A percentile compares a stretch with the other conserved stretches of the same genome.
phyloP scores from a whole-genome alignment of 37 sponge, comb jelly and placozoan species.

The Diacarnus erythraeanus region DNA sequence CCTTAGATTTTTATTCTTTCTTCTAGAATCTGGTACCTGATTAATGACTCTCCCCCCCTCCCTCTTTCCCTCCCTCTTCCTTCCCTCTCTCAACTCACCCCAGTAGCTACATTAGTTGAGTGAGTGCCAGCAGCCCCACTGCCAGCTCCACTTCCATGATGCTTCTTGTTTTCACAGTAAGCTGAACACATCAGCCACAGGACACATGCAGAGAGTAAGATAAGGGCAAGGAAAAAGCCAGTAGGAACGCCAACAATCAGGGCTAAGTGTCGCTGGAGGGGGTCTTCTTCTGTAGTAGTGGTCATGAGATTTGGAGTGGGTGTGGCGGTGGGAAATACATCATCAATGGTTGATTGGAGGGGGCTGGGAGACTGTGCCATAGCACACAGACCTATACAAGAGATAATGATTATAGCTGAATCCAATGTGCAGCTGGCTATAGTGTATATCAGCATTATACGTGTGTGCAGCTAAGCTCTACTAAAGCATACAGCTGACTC shows the following conservation, averaged over 20 bases:
- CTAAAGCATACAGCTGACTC: no score
- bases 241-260: conserved; percentile 49
- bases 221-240: conserved; percentile 28
- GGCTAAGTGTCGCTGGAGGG: conserved; percentile 26
- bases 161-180: conserved; percentile 10
- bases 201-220: conserved; percentile 8
- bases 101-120: neutral
- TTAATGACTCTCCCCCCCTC: neutral
- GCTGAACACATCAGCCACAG: conserved; percentile 27
- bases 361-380: neutral
- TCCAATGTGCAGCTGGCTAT: no score
- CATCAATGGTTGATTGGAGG: neutral
- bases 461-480: no score
- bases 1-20: no score
- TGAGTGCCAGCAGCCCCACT: neutral
- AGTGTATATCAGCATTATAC: no score
- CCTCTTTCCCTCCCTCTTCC: neutral
- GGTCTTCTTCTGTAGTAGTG: conserved; percentile 24
- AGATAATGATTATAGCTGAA: no score
- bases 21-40: no score
- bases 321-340: no score
- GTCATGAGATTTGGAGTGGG: neutral
- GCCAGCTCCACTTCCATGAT: neutral
- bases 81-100: no score
- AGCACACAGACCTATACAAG: neutral